Evolutionary conservation across 1,140 invertebrate species (phyloP).

Genomic region (Adelges cooleyi): DNA sequence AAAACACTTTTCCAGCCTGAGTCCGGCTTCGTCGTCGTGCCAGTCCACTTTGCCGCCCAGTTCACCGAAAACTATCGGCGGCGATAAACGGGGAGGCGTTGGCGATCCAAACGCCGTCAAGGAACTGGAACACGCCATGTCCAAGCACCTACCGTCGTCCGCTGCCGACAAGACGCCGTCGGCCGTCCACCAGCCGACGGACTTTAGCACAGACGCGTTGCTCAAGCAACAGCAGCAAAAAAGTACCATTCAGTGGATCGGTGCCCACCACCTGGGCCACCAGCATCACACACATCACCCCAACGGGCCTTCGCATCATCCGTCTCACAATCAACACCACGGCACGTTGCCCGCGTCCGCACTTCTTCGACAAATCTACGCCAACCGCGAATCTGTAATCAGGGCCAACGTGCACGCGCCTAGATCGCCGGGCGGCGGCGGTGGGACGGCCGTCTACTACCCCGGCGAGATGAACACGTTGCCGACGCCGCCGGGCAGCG

Average conservation of each 20-base stretch:
- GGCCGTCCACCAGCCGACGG: conserved; percentile 57
- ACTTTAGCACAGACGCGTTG: conserved; percentile 75
- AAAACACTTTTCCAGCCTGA: conserved; percentile 42
- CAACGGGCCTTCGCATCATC: conserved; percentile 62
- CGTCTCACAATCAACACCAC: conserved; percentile 67
- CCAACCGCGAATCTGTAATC: conserved; percentile 87
- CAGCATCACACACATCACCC: conserved; percentile 45
- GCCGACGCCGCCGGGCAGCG: conserved; percentile 74
- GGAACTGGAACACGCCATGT: conserved; percentile 91
- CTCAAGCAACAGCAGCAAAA: conserved; percentile 69
- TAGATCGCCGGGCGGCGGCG: conserved; percentile 43
- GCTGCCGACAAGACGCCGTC: conserved; percentile 45
- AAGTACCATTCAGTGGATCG: conserved; percentile 89
- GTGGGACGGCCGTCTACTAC: conserved; percentile 36
- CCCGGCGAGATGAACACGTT: conserved; percentile 48
- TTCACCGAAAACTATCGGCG: conserved; percentile 37
- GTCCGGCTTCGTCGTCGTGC: conserved; percentile 50
- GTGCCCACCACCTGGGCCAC: conserved; percentile 57
- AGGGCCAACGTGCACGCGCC: conserved; percentile 72
- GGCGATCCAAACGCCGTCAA: conserved; percentile 58
- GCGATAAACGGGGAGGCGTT: conserved; percentile 35
- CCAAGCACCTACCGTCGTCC: conserved; percentile 70
- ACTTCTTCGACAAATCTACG: conserved; percentile 76
- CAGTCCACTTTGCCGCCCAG: conserved; percentile 40
- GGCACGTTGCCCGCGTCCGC: conserved; percentile 64